Base-by-base conservation (phyloP, 92 coral and sea anemone genomes). In the Umimayanthus kanabou region DNA sequence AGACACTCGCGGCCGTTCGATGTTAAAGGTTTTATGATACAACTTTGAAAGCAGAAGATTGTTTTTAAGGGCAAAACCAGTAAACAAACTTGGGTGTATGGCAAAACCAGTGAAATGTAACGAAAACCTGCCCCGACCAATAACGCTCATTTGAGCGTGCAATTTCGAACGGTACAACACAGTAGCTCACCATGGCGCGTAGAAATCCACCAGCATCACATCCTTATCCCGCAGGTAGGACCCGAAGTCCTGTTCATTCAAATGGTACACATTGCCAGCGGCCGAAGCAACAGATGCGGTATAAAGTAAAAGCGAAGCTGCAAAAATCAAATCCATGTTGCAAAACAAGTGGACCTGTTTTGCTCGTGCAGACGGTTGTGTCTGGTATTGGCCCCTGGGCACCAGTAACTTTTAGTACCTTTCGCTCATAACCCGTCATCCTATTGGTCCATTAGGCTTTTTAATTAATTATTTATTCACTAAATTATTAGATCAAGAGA, bases 171-270 rank as follows among this genome's bases (percentile, higher is more conserved):
- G 65, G 45, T 72, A 28, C 33, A 87, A 86, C 43, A 65, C 23
- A 50, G 22, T 39, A 39, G 93, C 98, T 90, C 91, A 97, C 99
- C 99, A 97, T 0, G 99, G 99, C 23, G 99, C 96, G 92, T 88
- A 95, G 87, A 97, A 97, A 47, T 95, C 98, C 73, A 97, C 98
- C 87, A 97, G 94, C 99, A 97, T 97, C 6, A 96, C 89, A 76
- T 97, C 98, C 85, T 97, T 97, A 23, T 97, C 99, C 42, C 91
- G 89, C 30, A 95, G 79, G 86, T 93, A 90, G 5, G 91, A 79
- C 22, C 94, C 95, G 49, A 97, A 97, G 71, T 96, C 96, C 26
- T 75, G 93, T n/a, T 91, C 96, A 65, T 93, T 94, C 26, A 97
- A 91, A 33, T 91, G 91, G 58, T 89, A 94, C 30, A 94, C 98